A percentile compares a stretch with the other conserved stretches of the same genome.
Conservation (phyloP, 1,140 invertebrate genomes). For the Prorops nasuta region DNA sequence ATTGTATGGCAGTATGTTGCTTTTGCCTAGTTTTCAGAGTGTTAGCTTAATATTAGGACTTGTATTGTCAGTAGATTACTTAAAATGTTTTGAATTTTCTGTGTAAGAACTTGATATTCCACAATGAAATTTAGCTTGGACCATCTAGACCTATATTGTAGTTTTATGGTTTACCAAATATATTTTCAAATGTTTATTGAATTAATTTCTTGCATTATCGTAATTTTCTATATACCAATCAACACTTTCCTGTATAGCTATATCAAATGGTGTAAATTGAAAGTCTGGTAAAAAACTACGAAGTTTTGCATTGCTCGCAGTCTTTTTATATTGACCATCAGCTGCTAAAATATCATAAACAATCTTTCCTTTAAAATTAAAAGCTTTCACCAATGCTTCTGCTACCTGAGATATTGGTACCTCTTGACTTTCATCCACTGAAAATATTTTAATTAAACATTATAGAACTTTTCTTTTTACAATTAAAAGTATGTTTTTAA, state of each 20-base stretch:
- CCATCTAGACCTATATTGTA: no score
- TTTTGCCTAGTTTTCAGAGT: no score
- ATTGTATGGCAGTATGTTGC: no score
- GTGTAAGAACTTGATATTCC: no score
- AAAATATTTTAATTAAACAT: slow-evolving; percentile 20
- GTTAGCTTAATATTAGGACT: no score
- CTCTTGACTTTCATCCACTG: slow-evolving; percentile 90
- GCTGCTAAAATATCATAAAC: slow-evolving; percentile 83
- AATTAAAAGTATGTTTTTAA: neutral
- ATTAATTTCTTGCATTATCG: slow-evolving; percentile 72
- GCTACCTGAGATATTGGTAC: slow-evolving; percentile 85
- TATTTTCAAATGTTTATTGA: no score
- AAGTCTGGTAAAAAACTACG: slow-evolving; percentile 80
- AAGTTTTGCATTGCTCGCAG: slow-evolving; percentile 92
- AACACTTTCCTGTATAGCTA: slow-evolving; percentile 82
- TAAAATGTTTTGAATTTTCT: no score
- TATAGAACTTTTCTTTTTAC: neutral
- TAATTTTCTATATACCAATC: slow-evolving; percentile 88
- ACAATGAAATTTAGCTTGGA: no score
- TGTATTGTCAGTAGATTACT: no score
- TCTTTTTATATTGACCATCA: slow-evolving; percentile 98
- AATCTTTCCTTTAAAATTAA: slow-evolving; percentile 70
- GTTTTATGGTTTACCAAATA: no score
- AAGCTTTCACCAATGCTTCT: slow-evolving; percentile 74
- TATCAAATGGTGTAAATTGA: slow-evolving; percentile 84